Percentiles rank a stretch among this genome's conserved stretches.
These are phyloP conservation scores for Poecilus cupreus DNA, from an alignment of 2,888 invertebrate genomes.

Conservation along the genomic window DNA sequence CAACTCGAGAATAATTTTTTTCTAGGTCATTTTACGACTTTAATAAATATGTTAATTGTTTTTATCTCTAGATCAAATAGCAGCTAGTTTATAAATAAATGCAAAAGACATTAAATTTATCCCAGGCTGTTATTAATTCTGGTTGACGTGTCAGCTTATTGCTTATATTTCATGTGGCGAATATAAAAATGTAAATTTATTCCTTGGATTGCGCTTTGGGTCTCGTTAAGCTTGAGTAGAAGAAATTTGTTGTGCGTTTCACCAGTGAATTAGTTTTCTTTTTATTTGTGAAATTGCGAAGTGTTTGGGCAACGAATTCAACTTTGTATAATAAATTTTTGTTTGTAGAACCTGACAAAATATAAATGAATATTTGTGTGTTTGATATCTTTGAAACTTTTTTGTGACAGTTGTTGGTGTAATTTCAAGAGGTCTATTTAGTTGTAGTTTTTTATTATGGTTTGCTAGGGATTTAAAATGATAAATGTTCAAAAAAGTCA, in stretches of 20 bases:
- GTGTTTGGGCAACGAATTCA: neutral
- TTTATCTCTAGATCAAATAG: neutral
- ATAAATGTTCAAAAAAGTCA: too few relatives aligned
- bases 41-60: neutral
- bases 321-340: neutral
- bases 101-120: neutral
- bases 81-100: constrained; percentile 1
- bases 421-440: too few relatives aligned
- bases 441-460: too few relatives aligned
- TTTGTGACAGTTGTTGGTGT: too few relatives aligned
- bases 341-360: neutral
- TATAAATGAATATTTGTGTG: neutral
- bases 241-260: neutral
- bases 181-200: constrained; percentile 29
- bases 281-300: neutral
- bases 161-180: neutral
- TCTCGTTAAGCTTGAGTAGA: neutral
- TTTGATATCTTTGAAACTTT: too few relatives aligned
- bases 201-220: neutral
- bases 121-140: neutral
- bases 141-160: neutral
- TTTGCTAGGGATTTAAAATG: too few relatives aligned
- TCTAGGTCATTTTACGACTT: neutral
- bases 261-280: neutral
- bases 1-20: neutral